Percentiles rank a stretch among this genome's conserved stretches.
Evolutionary conservation across 2,113 vertebrate species (phyloP).

Genomic region (Dipodomys ordii): DNA sequence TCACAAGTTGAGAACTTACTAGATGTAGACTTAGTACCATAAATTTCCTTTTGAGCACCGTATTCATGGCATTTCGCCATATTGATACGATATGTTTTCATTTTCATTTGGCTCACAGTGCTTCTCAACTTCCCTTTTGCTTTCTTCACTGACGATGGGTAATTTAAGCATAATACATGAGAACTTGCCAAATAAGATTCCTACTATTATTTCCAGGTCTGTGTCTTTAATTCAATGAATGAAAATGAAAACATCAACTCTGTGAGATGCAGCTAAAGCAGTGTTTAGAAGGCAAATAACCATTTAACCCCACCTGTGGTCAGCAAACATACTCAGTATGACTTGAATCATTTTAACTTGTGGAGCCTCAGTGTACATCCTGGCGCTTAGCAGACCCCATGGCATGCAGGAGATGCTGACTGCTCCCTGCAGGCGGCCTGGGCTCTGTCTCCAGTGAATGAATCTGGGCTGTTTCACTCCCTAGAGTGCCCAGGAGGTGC

Average conservation of each 20-base stretch:
- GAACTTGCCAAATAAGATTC: background rate
- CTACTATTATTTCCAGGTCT: background rate
- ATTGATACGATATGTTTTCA: background rate
- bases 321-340: background rate
- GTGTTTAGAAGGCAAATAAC: background rate
- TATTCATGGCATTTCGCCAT: background rate
- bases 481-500: constrained; percentile 93
- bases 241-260: background rate
- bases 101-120: background rate
- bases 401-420: background rate
- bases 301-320: background rate
- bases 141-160: background rate
- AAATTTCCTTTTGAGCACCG: background rate
- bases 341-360: background rate
- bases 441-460: background rate
- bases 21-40: background rate
- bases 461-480: background rate
- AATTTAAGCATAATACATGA: background rate
- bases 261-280: background rate
- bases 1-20: background rate
- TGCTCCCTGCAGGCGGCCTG: background rate
- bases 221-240: background rate
- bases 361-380: background rate
- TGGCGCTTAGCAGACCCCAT: background rate
- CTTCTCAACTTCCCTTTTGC: background rate